Evolutionary conservation across 1,140 invertebrate species (phyloP).

Genomic region (Spodoptera frugiperda): DNA sequence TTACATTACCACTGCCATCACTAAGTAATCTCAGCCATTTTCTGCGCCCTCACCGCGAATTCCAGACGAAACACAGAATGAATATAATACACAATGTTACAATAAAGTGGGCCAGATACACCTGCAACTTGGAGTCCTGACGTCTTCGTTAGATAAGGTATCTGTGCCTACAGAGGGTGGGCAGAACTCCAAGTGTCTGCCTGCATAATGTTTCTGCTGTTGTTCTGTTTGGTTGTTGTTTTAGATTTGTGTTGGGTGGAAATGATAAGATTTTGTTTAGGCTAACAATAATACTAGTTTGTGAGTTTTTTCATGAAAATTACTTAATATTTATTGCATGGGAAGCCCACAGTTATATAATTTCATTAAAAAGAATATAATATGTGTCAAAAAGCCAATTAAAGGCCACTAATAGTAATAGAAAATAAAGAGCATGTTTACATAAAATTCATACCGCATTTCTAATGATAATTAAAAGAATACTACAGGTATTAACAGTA

Average conservation of each 20-base stretch:
- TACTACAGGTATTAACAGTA: no score
- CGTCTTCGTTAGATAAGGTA: constrained; percentile 18
- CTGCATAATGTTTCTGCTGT: neutral
- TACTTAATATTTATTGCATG: no score
- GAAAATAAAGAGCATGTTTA: no score
- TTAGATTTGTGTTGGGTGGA: neutral
- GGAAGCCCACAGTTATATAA: no score
- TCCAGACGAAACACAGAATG: constrained; percentile 2
- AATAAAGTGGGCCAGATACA: constrained; percentile 12
- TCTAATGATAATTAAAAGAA: no score
- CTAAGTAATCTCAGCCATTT: neutral
- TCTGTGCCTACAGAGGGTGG: constrained; percentile 3
- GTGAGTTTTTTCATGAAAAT: no score
- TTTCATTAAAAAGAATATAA: no score
- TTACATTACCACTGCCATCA: neutral
- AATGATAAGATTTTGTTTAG: neutral
- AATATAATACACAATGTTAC: constrained; percentile 1
- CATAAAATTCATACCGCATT: no score
- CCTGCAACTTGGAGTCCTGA: constrained; percentile 11
- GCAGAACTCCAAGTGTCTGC: neutral
- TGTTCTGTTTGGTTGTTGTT: neutral
- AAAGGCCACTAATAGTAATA: no score
- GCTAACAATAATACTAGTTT: no score
- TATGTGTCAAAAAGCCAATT: no score
- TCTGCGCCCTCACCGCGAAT: neutral